phyloP scores from a whole-genome alignment of 1,140 invertebrate species.

The Calliopsis andreniformis region DNA sequence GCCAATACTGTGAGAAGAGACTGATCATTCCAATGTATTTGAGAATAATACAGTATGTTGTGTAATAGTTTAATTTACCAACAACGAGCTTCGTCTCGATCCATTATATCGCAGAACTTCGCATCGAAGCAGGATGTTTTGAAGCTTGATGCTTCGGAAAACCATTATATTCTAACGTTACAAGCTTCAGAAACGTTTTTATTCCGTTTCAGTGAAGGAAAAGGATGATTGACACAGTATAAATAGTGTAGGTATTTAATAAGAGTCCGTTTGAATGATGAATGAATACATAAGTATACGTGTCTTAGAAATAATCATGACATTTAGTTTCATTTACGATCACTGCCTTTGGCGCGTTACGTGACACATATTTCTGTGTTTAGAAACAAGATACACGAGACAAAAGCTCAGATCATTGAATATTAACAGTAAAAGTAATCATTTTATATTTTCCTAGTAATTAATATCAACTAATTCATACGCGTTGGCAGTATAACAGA shows the following conservation, averaged over 20 bases:
- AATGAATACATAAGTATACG: conserved; percentile 35
- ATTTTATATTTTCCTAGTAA: conserved; percentile 36
- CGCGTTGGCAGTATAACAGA: conserved; percentile 13
- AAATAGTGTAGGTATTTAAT: conserved; percentile 41
- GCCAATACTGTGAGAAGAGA: conserved; percentile 46
- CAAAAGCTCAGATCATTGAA: conserved; percentile 6
- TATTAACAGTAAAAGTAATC: background rate
- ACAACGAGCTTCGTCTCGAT: conserved; percentile 49
- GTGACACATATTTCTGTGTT: conserved; percentile 45
- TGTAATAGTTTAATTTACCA: conserved; percentile 61
- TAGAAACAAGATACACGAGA: conserved; percentile 40
- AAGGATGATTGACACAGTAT: conserved; percentile 30
- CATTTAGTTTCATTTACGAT: conserved; percentile 48
- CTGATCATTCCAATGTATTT: conserved; percentile 64
- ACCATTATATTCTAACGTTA: conserved; percentile 39
- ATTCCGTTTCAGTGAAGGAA: conserved; percentile 50
- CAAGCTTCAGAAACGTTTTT: conserved; percentile 50
- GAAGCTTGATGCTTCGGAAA: conserved; percentile 62
- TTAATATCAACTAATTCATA: background rate
- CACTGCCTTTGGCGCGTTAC: conserved; percentile 57
- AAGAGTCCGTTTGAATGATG: conserved; percentile 23
- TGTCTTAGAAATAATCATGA: conserved; percentile 54
- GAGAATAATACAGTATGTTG: conserved; percentile 57
- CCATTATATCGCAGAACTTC: conserved; percentile 52
- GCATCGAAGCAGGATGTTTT: conserved; percentile 64